Evolutionary conservation across 2,113 vertebrate genomes (phyloP), one percentile per base, ranked within the genome.

Genomic region (Elanoides forficatus): DNA sequence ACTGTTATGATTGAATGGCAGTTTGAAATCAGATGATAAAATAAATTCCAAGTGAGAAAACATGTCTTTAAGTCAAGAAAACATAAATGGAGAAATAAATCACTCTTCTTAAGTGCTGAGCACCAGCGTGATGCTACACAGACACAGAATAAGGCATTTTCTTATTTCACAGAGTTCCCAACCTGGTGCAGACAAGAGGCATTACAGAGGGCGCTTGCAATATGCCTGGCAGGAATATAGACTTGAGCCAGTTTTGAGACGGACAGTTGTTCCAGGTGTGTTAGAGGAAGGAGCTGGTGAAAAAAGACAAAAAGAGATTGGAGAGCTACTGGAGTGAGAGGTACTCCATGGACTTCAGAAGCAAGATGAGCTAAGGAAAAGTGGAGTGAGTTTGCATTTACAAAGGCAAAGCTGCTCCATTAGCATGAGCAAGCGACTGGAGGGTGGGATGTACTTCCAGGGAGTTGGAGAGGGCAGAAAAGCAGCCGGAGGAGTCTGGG

Each of bases 61-160:
- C 17, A 23, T 42, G 22, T 50, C 30, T 71, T 93, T 47, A 86
- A 88, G 59, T 86, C 26, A 91, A 81, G 60, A 88, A 68, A 70
- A 88, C 27, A 92, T 58, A 55, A 82, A 76, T 30, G 43, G 36
- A 94, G 45, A 86, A 95, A 82, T 82, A 93, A 95, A 94, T 92
- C 2, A n/a, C 47, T 63, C n/a, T 72, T 82, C 47, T 38, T 27
- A 76, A 84, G 62, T 38, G 43, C 42, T 58, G 58, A 88, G 38
- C 7, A 76, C 27, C 53, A 86, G 34, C 0, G 0, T 91, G 90
- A 68, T 90, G 34, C 48, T 95, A 65, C 26, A 75, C 56, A 96
- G 85, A 55, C 43, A 81, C 13, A 43, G 16, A 90, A 88, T 22
- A 38, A 94, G n/a, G 26, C 32, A 30, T 27, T 80, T 89, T 74